These are phyloP conservation scores for Lottia scabra DNA, from an alignment of 2,888 invertebrate species.

Conservation along the genomic window DNA sequence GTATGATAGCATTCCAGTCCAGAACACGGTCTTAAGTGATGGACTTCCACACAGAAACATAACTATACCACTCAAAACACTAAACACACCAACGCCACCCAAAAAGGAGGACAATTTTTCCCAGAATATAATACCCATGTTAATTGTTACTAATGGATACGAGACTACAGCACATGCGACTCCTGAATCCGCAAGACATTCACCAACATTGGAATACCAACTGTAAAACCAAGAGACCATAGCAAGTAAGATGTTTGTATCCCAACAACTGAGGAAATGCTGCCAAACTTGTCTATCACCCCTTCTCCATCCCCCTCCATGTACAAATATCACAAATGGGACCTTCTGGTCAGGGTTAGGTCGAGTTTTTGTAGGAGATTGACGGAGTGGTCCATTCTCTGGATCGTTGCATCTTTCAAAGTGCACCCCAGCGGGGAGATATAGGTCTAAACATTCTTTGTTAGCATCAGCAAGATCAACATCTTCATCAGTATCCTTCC, in stretches of 20 bases:
- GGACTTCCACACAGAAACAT: not conserved
- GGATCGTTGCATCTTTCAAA: no score
- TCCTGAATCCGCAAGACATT: slow-evolving; percentile 36
- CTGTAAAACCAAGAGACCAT: slow-evolving; percentile 32
- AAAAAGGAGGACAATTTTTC: slow-evolving; percentile 43
- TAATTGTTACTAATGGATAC: slow-evolving; percentile 44
- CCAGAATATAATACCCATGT: slow-evolving; percentile 27
- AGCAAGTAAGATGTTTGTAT: slow-evolving; percentile 45
- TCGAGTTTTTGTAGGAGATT: no score
- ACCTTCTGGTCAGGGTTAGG: not conserved
- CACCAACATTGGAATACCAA: slow-evolving; percentile 44
- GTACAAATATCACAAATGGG: slow-evolving; percentile 49
- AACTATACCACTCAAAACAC: not conserved
- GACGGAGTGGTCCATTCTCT: no score
- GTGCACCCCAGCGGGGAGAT: not conserved
- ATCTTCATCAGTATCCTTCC: no score
- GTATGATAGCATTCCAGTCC: slow-evolving; percentile 9
- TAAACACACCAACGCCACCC: not conserved
- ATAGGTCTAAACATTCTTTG: not conserved
- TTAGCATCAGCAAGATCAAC: no score
- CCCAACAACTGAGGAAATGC: slow-evolving; percentile 42
- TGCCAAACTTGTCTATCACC: slow-evolving; percentile 45
- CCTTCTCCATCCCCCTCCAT: slow-evolving; percentile 54
- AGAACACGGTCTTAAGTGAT: not conserved
- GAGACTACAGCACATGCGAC: slow-evolving; percentile 48